A percentile compares a stretch with the other conserved stretches of the same genome.
phyloP scores from a whole-genome alignment of 2,113 vertebrate species.

The Parus major region DNA sequence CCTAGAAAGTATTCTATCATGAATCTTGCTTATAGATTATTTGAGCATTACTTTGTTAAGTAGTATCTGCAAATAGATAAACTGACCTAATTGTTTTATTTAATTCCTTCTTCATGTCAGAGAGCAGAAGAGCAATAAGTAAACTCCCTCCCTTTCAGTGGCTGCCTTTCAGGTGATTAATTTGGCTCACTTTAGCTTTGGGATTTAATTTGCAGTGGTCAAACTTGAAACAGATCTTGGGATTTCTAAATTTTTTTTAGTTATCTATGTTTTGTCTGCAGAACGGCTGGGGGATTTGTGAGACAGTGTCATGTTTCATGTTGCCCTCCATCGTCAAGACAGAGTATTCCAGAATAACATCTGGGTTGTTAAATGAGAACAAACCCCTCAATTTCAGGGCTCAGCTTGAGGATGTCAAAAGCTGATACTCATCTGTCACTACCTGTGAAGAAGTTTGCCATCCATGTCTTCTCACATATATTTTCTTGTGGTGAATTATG shows the following conservation, averaged over 20 bases:
- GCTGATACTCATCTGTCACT: not conserved
- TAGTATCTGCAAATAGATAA: not conserved
- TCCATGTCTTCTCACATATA: not conserved
- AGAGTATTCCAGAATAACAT: not conserved
- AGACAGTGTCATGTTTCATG: not conserved
- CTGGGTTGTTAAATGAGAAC: not conserved
- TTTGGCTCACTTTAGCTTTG: not conserved
- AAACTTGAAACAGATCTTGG: not conserved
- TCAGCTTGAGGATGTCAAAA: not conserved
- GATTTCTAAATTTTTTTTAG: not conserved
- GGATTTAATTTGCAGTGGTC: not conserved
- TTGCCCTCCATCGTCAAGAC: not conserved
- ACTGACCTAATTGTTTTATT: not conserved
- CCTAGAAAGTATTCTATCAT: not conserved
- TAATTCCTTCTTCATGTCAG: not conserved
- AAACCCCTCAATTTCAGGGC: not conserved
- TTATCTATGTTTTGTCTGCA: not conserved
- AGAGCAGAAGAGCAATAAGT: not conserved
- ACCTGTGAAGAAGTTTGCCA: not conserved
- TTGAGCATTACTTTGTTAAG: not conserved
- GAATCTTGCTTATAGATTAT: not conserved
- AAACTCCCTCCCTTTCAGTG: not conserved
- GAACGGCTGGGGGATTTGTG: rapidly evolving
- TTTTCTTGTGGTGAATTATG: not conserved
- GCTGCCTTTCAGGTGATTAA: not conserved